A percentile compares a stretch with the other conserved stretches of the same genome.
phyloP scores from a whole-genome alignment of 1,140 invertebrate genomes.

The Rhagoletis pomonella region DNA sequence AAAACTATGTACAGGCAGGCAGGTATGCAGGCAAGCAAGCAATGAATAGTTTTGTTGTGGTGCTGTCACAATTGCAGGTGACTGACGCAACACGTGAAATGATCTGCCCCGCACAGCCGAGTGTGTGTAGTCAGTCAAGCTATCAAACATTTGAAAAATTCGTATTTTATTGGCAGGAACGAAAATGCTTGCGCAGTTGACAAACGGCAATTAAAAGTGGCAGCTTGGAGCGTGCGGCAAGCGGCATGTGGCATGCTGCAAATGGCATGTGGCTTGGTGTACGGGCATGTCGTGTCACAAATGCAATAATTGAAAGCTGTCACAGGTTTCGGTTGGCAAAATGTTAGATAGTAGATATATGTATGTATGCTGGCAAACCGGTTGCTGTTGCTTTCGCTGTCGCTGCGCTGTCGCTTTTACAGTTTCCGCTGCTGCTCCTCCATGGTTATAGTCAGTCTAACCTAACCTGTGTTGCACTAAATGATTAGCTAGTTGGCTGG shows the following conservation, averaged over 20 bases:
- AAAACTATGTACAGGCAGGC: background rate
- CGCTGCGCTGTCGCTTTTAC: too few species aligned
- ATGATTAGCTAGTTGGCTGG: slow-evolving; percentile 13
- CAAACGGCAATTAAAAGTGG: slow-evolving; percentile 31
- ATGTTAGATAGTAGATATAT: background rate
- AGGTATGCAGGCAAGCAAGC: background rate
- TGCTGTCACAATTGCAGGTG: slow-evolving; percentile 26
- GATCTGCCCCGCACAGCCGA: background rate
- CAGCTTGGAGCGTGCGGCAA: slow-evolving; percentile 2
- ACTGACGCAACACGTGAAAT: slow-evolving; percentile 32
- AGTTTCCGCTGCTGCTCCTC: too few species aligned
- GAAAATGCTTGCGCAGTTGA: background rate
- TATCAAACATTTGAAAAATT: slow-evolving; percentile 24
- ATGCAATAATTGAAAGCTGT: slow-evolving; percentile 29
- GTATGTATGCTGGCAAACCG: slow-evolving; percentile 17
- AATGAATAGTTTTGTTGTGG: slow-evolving; percentile 14
- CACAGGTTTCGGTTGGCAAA: slow-evolving; percentile 15
- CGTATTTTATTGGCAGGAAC: slow-evolving; percentile 33
- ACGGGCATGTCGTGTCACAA: background rate
- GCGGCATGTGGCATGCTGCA: too few species aligned
- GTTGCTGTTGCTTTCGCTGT: background rate
- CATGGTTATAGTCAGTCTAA: background rate
- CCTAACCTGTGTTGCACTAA: background rate
- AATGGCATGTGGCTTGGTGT: background rate
- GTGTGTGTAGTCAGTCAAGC: background rate